Evolutionary conservation across 1,140 invertebrate genomes (phyloP).

Genomic region (Drosophila nigrodunni): DNA sequence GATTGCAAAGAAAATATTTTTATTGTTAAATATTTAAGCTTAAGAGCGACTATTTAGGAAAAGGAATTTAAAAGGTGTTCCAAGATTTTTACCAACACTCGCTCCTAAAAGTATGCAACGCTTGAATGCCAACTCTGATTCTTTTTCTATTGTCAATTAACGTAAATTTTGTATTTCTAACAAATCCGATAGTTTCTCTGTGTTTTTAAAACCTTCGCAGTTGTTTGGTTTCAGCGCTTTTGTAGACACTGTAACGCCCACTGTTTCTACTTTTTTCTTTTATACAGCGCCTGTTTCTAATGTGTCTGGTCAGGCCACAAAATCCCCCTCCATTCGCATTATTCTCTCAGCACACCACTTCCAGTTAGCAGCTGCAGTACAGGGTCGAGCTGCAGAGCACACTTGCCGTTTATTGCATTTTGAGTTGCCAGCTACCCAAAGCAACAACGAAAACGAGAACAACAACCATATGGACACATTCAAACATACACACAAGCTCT

Average conservation of each 20-base stretch:
- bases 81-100: no score
- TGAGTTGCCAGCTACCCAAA: constrained; percentile 47
- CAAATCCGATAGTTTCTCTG: constrained; percentile 1
- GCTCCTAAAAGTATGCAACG: no score
- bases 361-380: constrained; percentile 38
- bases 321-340: background rate
- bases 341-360: constrained; percentile 17
- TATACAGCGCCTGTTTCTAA: constrained; percentile 73
- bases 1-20: no score
- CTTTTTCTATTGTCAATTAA: no score
- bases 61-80: no score
- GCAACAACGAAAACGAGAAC: constrained; percentile 33
- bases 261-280: constrained; percentile 37
- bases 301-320: constrained; percentile 58
- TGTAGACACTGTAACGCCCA: constrained; percentile 24
- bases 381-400: constrained; percentile 40
- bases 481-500: constrained; percentile 11
- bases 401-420: constrained; percentile 81
- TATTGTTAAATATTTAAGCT: no score
- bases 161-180: no score
- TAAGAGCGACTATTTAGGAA: no score
- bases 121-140: no score
- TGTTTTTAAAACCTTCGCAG: background rate
- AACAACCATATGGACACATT: constrained; percentile 11
- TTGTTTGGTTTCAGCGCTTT: constrained; percentile 1